Base-by-base conservation (phyloP, 2,888 invertebrate genomes). In the Cerastis leucographa region DNA sequence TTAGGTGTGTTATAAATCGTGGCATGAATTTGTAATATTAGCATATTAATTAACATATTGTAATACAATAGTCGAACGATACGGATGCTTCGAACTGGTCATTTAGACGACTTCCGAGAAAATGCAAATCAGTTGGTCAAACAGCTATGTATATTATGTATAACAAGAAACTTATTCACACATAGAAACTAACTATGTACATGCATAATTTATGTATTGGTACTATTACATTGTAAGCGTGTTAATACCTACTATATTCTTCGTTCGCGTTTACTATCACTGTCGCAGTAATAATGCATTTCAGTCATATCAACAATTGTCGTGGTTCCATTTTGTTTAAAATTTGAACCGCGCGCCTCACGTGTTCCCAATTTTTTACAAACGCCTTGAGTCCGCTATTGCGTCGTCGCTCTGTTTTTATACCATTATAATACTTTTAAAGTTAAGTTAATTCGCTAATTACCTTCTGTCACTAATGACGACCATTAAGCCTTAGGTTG, bases 41-140 rank as follows among this genome's bases (percentile, higher is more conserved):
- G 49, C 76, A 81, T 85, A 76, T 70, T 67, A 81, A 81, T 83
- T 71, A 78, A 17, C 83, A 83, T 85, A 81, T 72, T 61, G n/a
- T 65, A 65, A 83, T 61, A 74, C 78, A 74, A 82, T 77, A 78
- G 67, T 71, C 42, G 46, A 74, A 51, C 66, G 35, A 71, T 76
- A 86, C 51, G 54, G 56, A 80, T 84, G 59, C 59, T 71, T 64
- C n/a, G 64, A 79, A 76, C 62, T 69, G 61, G 51, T 51, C 56
- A 61, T 84, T 84, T 64, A 61, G 61, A 84, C 69, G 29, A 84
- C 81, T 85, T 85, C 81, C 85, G 81, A 85, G 87, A 86, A 85
- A 86, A 86, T 85, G 74, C 71, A 76, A 86, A 85, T 80, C n/a
- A 67, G 29, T 72, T 71, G n/a, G 75, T 72, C 71, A 76, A 72